Evolutionary conservation across 2,797 vertebrate genomes (phyloP), one percentile per base, ranked within the genome.

Genomic region (Menidia menidia): DNA sequence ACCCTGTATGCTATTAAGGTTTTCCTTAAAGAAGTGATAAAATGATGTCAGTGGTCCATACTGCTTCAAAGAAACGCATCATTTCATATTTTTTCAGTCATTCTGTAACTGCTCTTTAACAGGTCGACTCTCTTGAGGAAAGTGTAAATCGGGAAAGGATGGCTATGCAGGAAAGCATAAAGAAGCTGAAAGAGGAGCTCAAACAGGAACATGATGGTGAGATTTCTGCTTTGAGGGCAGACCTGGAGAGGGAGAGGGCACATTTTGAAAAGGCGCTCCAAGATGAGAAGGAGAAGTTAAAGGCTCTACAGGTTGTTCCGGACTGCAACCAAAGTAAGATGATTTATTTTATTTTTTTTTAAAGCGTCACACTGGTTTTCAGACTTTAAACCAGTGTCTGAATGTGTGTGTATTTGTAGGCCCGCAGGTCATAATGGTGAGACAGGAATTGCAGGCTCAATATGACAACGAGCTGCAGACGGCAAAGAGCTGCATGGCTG

Each of bases 251-350:
- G 2, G 90, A 95, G 77, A 93, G 81, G 88, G 80, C 60, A 16
- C 43, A 15, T 4, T 78, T 95, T 66, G 92, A 95, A 72, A 88
- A 87, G 31, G 84, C 94, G 32, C 91, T 96, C 45, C 55, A 77
- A 0, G 90, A 94, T 54, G 95, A 96, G 75, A 92, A 90, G 15
- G 91, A 92, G 58, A 92, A 57, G 53, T 74, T 95, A 19, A 86
- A 76, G 65, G 92, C 92, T 52, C 68, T 95, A 9, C 95, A 96
- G 43, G 88, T 89, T 10, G 90, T 83, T 11, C 85, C 95, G 11
- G 77, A 90, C 0, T 84, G 77, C 0, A 76, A 94, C 0, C 89
- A 95, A 32, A 82, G 91, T 93, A 85, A 84, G 85, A 62, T 6
- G 25, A 52, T 75, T 12, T 0, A 0, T 0, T 9, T 33, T 18